These are phyloP conservation scores for Rhopalosiphum nymphaeae DNA, from an alignment of 2,888 invertebrate genomes.

Conservation along the genomic window DNA sequence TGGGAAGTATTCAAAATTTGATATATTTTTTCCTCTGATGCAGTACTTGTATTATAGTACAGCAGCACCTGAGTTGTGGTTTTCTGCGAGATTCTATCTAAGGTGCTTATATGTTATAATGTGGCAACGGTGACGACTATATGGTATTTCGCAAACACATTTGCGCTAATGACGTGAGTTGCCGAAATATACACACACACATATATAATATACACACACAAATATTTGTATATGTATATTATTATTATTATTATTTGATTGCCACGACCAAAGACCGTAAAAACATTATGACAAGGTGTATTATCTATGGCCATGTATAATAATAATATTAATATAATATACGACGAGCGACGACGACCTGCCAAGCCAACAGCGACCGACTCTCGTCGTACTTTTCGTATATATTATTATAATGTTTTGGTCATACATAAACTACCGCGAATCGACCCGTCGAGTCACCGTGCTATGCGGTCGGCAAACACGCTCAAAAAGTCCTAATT, in stretches of 20 bases:
- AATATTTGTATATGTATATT: neutral
- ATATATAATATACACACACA: neutral
- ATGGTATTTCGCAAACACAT: slow-evolving; percentile 10
- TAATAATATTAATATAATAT: neutral
- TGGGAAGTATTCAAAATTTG: neutral
- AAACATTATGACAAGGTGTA: slow-evolving; percentile 2
- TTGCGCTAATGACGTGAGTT: slow-evolving; percentile 8
- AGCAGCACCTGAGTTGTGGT: neutral
- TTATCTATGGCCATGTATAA: neutral
- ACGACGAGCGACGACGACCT: neutral
- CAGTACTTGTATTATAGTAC: neutral
- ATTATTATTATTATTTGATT: slow-evolving; percentile 9
- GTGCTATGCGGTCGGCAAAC: neutral
- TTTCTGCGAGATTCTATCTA: neutral
- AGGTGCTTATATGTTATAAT: neutral
- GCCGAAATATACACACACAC: neutral
- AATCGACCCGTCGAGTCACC: neutral
- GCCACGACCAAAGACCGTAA: neutral
- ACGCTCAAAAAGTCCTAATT: neutral
- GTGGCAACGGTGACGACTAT: slow-evolving; percentile 21
- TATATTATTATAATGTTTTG: neutral
- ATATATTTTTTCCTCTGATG: neutral
- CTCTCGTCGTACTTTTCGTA: neutral
- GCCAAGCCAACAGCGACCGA: slow-evolving; percentile 16
- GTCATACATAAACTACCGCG: neutral